phyloP scores from a whole-genome alignment of 2,888 invertebrate species.

The Tromatobia lineatoria region DNA sequence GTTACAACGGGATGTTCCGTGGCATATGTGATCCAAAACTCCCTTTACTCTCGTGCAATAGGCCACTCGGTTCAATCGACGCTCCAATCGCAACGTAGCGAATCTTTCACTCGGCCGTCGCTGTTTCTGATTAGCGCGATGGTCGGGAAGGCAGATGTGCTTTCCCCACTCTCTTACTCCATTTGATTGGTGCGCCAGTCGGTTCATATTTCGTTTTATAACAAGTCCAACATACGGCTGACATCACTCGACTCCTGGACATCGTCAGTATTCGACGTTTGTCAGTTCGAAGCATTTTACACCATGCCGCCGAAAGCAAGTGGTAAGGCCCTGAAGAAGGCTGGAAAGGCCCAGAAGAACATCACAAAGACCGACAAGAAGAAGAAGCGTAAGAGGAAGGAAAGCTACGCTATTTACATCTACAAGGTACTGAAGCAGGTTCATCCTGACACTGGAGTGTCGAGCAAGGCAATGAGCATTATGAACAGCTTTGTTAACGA shows the following conservation, averaged over 20 bases:
- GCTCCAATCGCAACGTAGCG: no score
- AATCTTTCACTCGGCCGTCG: no score
- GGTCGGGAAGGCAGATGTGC: background rate
- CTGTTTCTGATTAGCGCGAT: background rate
- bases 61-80: no score
- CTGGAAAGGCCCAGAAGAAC: no score
- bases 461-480: conserved; percentile 87
- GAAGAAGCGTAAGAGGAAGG: no score
- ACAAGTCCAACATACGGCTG: background rate
- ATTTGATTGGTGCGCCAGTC: background rate
- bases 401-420: no score
- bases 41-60: no score
- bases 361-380: conserved; percentile 68
- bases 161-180: background rate
- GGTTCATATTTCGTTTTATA: background rate
- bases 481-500: conserved; percentile 78
- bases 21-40: no score
- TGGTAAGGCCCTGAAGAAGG: no score
- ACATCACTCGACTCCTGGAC: background rate
- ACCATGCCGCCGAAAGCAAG: background rate
- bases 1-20: no score
- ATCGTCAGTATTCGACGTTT: background rate
- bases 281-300: background rate
- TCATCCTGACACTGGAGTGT: conserved; percentile 87
- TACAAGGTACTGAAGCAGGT: conserved; percentile 83